Conservation (phyloP, 2,113 vertebrate genomes). For the Bothrops jararaca region DNA sequence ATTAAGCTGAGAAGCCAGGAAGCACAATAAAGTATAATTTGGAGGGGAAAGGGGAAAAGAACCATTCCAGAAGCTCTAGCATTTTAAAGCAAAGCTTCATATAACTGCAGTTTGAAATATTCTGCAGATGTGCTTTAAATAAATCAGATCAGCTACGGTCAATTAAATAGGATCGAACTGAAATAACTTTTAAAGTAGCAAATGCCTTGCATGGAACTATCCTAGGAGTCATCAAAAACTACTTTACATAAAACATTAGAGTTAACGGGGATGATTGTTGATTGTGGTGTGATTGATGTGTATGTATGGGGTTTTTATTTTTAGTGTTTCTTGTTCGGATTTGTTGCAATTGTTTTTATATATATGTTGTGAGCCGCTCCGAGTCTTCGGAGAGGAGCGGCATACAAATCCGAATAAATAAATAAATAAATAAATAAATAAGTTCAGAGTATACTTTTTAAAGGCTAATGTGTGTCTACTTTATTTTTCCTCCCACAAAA, state of each 20-base stretch:
- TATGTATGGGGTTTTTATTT: too few relatives aligned
- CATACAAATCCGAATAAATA: too few relatives aligned
- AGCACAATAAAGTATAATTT: neutral
- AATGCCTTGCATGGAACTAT: neutral
- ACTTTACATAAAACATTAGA: neutral
- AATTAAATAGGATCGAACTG: neutral
- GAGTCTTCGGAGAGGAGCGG: too few relatives aligned
- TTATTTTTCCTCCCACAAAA: neutral
- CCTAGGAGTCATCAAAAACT: neutral
- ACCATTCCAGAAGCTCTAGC: neutral
- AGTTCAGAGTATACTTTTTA: neutral
- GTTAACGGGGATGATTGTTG: too few relatives aligned
- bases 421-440: too few relatives aligned
- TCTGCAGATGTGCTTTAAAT: neutral
- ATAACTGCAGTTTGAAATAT: neutral
- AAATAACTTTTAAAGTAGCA: neutral
- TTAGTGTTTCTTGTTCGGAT: too few relatives aligned
- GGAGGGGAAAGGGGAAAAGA: neutral
- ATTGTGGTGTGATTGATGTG: too few relatives aligned
- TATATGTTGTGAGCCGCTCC: too few relatives aligned
- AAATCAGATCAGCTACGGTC: neutral
- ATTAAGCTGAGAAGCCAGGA: neutral
- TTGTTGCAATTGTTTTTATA: too few relatives aligned
- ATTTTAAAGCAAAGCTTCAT: neutral
- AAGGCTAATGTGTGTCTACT: neutral